A percentile compares a stretch with the other conserved stretches of the same genome.
These are phyloP conservation scores for Spilosoma lubricipeda DNA, from an alignment of 2,888 invertebrate genomes.

Conservation along the genomic window DNA sequence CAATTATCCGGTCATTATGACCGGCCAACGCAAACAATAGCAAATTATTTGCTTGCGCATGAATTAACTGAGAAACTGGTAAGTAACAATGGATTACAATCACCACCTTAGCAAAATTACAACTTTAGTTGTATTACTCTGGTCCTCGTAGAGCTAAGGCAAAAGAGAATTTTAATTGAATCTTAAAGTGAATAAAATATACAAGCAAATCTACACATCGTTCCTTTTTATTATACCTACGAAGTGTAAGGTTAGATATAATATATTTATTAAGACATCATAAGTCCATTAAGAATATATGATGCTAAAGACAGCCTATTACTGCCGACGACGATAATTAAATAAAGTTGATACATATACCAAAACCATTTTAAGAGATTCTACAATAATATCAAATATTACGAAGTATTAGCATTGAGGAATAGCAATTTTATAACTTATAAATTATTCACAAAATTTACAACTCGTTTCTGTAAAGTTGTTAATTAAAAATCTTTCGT, in stretches of 20 bases:
- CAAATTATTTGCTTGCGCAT: constrained; percentile 51
- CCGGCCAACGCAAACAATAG: constrained; percentile 49
- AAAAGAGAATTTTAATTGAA: constrained; percentile 30
- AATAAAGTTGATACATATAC: constrained; percentile 12
- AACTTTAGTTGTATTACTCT: constrained; percentile 38
- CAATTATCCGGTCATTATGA: constrained; percentile 48
- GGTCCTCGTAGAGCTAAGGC: constrained; percentile 27
- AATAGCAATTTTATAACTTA: constrained; percentile 32
- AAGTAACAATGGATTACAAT: constrained; percentile 45
- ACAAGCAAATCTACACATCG: background rate
- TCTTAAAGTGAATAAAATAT: constrained; percentile 12
- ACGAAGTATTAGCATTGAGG: constrained; percentile 25
- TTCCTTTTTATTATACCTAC: background rate
- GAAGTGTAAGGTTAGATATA: background rate
- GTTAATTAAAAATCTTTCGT: constrained; percentile 50
- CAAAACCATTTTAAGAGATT: constrained; percentile 11
- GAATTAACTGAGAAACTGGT: constrained; percentile 44
- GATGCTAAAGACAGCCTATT: background rate
- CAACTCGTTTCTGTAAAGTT: constrained; percentile 42
- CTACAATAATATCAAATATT: constrained; percentile 13
- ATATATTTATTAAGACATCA: background rate
- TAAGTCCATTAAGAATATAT: background rate
- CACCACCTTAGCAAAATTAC: constrained; percentile 45
- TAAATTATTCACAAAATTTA: constrained; percentile 36
- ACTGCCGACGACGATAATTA: constrained; percentile 5